Evolutionary conservation across 2,113 vertebrate species (phyloP).

Genomic region (Chaetura pelagica): DNA sequence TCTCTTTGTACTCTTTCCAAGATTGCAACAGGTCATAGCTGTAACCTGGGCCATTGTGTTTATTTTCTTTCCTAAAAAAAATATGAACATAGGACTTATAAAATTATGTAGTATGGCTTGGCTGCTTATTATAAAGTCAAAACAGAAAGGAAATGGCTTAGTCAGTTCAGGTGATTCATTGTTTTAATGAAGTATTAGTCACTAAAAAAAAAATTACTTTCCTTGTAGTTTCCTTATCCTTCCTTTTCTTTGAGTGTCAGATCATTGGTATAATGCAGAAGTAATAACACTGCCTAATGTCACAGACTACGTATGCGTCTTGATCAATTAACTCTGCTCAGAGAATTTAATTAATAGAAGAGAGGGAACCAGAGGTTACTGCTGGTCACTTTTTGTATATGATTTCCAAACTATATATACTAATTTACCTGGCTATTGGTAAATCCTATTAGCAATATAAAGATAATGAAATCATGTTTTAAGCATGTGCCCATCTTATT

Average conservation of each 20-base stretch:
- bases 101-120: background rate
- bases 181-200: background rate
- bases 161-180: background rate
- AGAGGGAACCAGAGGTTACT: background rate
- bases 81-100: background rate
- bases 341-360: background rate
- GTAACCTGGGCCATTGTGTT: background rate
- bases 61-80: background rate
- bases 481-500: background rate
- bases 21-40: background rate
- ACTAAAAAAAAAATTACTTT: background rate
- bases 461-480: constrained; percentile 28
- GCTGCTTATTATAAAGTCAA: background rate
- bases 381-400: background rate
- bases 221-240: background rate
- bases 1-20: background rate
- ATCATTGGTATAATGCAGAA: background rate
- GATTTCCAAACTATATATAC: background rate
- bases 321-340: background rate
- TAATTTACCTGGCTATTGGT: background rate
- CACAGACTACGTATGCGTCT: background rate
- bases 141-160: background rate
- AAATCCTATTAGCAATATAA: constrained; percentile 1
- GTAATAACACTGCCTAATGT: background rate
- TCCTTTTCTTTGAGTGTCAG: background rate